phyloP scores from a whole-genome alignment of 2,113 vertebrate genomes.

The Tinamus guttatus region DNA sequence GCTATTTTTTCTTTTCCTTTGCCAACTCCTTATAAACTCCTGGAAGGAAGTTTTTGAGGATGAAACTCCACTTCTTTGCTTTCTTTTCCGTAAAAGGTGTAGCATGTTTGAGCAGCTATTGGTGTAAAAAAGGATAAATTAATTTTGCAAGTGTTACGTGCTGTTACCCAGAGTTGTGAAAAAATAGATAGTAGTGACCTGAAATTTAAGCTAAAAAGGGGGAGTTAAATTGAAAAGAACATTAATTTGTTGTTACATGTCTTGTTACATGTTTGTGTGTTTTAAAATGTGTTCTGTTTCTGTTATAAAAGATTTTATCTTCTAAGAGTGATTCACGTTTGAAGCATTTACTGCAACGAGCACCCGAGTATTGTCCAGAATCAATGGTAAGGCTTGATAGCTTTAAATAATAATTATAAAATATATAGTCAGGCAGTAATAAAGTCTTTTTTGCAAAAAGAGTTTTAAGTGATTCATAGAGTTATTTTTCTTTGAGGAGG shows the following conservation, averaged over 20 bases:
- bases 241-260: background rate
- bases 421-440: background rate
- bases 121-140: background rate
- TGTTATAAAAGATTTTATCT: constrained; percentile 85
- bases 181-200: background rate
- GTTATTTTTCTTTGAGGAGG: background rate
- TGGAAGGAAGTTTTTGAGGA: background rate
- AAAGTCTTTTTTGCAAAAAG: background rate
- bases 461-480: background rate
- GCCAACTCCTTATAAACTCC: background rate
- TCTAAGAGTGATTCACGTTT: constrained; percentile 97
- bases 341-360: constrained; percentile 91
- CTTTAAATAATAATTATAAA: background rate
- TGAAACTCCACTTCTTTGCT: background rate
- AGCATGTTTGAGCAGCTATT: background rate
- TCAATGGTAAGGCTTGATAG: constrained; percentile 81
- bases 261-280: background rate
- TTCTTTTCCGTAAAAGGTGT: background rate
- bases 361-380: constrained; percentile 94
- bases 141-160: background rate
- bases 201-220: background rate
- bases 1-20: background rate
- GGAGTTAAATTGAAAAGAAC: background rate
- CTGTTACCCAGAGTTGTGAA: background rate
- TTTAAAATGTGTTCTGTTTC: constrained; percentile 32